These are phyloP conservation scores for Acinonyx jubatus DNA, from an alignment of 2,113 vertebrate species.

Conservation along the genomic window DNA sequence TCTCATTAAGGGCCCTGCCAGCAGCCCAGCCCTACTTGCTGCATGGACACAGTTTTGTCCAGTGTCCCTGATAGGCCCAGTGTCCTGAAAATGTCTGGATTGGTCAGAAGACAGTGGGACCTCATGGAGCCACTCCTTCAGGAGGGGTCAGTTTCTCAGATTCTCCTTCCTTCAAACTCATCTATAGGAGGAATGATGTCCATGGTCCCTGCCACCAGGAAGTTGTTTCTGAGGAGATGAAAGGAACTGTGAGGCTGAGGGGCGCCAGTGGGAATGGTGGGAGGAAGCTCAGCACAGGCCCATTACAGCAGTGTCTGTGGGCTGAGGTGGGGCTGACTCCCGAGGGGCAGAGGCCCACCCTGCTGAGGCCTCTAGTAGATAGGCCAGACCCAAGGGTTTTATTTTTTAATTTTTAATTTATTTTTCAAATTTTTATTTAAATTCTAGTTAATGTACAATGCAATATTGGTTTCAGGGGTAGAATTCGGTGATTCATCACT, in stretches of 20 bases:
- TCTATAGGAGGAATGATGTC: neutral
- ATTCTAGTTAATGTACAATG: no score
- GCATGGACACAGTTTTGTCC: neutral
- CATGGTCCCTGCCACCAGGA: neutral
- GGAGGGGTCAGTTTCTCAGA: neutral
- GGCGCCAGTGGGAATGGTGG: no score
- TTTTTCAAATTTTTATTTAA: no score
- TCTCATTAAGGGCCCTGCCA: neutral
- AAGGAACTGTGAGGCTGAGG: neutral
- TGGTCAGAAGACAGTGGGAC: neutral
- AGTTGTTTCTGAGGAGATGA: neutral
- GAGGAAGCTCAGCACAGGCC: no score
- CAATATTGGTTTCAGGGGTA: no score
- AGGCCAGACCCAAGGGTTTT: neutral
- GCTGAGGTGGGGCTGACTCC: neutral
- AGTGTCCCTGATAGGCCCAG: neutral
- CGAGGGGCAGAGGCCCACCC: neutral
- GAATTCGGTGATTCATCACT: no score
- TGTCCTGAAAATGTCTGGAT: neutral
- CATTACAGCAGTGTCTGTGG: neutral
- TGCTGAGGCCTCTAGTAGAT: neutral
- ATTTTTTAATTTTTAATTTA: no score
- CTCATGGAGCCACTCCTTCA: neutral
- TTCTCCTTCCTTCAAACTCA: neutral
- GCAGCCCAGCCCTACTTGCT: neutral